Evolutionary conservation across 2,113 vertebrate species (phyloP).

Genomic region (Pungitius pungitius): DNA sequence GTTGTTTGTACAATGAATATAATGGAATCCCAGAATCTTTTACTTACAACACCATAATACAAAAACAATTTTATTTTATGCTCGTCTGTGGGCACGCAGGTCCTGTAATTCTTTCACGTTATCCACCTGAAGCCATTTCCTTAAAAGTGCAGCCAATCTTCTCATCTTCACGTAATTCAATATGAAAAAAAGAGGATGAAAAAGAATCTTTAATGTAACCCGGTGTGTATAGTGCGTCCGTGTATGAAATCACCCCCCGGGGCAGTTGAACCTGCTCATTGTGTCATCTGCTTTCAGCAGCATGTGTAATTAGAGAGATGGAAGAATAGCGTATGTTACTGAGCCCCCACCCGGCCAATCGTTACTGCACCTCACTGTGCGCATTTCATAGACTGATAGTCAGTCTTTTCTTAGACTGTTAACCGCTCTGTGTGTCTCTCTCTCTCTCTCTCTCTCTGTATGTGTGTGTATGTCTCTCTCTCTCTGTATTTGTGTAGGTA

Average conservation of each 20-base stretch:
- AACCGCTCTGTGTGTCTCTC: slow-evolving; percentile 16
- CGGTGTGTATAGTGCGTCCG: background rate
- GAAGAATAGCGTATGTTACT: slow-evolving; percentile 10
- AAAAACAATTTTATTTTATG: background rate
- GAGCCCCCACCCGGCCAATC: background rate
- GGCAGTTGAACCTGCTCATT: slow-evolving; percentile 10
- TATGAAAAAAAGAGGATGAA: slow-evolving; percentile 28
- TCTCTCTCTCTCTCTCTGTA: no score
- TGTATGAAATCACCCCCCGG: background rate
- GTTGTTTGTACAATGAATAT: background rate
- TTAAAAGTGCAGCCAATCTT: slow-evolving; percentile 20
- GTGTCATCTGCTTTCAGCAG: slow-evolving; percentile 32
- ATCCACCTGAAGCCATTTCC: slow-evolving; percentile 7
- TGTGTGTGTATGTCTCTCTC: slow-evolving; percentile 20
- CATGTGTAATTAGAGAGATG: slow-evolving; percentile 28
- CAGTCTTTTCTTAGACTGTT: slow-evolving; percentile 10
- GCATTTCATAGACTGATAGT: slow-evolving; percentile 18
- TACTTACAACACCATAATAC: background rate
- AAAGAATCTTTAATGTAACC: slow-evolving; percentile 31
- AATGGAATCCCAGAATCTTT: background rate
- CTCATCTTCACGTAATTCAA: slow-evolving; percentile 37
- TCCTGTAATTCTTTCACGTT: background rate
- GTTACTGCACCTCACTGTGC: slow-evolving; percentile 20
- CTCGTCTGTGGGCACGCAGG: no score
- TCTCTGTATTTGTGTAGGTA: slow-evolving; percentile 67